Evolutionary conservation across 2,888 invertebrate species (phyloP).

Genomic region (Prosapia bicincta): DNA sequence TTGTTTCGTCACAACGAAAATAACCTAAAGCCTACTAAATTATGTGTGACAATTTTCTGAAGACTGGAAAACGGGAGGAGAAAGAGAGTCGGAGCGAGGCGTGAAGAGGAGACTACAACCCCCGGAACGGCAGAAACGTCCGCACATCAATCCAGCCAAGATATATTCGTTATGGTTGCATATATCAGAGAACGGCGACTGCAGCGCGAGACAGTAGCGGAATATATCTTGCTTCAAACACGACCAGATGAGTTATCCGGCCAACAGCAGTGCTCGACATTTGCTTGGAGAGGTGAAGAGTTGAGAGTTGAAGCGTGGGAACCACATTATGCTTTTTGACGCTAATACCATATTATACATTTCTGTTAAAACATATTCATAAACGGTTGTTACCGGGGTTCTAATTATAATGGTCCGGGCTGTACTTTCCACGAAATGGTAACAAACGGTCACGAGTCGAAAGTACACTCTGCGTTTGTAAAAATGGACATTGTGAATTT

Average conservation of each 20-base stretch:
- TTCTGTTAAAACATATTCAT: not conserved
- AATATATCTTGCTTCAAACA: not conserved
- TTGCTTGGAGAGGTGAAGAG: not conserved
- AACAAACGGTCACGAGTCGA: not conserved
- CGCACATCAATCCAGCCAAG: too few relatives aligned
- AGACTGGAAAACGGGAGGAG: too few relatives aligned
- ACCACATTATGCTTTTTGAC: not conserved
- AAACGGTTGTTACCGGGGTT: not conserved
- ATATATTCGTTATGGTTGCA: too few relatives aligned
- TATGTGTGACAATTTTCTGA: too few relatives aligned
- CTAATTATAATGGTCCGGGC: not conserved
- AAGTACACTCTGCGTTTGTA: not conserved
- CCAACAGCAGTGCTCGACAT: not conserved
- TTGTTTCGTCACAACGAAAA: too few relatives aligned
- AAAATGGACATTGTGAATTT: not conserved
- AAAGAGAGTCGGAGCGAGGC: too few relatives aligned
- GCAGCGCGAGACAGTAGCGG: not conserved
- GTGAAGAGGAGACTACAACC: too few relatives aligned
- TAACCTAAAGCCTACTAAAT: too few relatives aligned
- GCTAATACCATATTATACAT: conserved; percentile 2
- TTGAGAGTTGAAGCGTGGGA: not conserved
- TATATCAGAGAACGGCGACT: too few relatives aligned
- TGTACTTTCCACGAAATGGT: not conserved
- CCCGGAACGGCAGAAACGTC: too few relatives aligned
- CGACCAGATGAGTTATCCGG: not conserved